phyloP scores from a whole-genome alignment of 1,140 invertebrate species.

The Frieseomelitta varia region DNA sequence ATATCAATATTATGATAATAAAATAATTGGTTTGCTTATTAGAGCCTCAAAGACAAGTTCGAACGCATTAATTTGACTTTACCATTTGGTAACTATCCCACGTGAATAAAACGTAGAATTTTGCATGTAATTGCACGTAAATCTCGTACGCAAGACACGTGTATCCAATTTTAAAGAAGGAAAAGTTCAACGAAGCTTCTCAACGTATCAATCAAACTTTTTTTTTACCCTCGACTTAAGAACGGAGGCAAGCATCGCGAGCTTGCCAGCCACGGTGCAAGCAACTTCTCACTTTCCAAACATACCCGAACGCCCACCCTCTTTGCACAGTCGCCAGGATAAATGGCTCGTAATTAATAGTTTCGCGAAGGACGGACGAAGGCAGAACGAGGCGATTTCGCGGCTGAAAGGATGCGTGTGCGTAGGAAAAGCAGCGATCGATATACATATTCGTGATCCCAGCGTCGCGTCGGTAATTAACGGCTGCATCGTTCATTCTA shows the following conservation, averaged over 20 bases:
- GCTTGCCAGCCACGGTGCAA: not conserved
- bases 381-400: conserved; percentile 1
- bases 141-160: too few relatives aligned
- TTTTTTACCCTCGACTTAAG: not conserved
- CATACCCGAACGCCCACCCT: not conserved
- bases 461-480: not conserved
- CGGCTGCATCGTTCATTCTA: too few relatives aligned
- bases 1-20: too few relatives aligned
- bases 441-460: not conserved
- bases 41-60: too few relatives aligned
- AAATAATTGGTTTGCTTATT: too few relatives aligned
- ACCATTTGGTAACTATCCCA: too few relatives aligned
- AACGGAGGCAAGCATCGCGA: not conserved
- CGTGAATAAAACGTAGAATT: too few relatives aligned
- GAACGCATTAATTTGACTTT: too few relatives aligned
- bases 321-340: not conserved
- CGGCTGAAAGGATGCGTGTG: not conserved
- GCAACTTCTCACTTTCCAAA: not conserved
- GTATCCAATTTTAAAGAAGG: too few relatives aligned
- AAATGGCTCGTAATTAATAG: conserved; percentile 9
- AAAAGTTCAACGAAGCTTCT: too few relatives aligned
- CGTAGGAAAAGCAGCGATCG: conserved; percentile 10
- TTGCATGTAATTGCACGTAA: too few relatives aligned
- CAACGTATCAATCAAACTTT: not conserved
- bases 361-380: not conserved